Evolutionary conservation across 2,888 invertebrate genomes (phyloP).

Genomic region (Drosophila villosipedis): DNA sequence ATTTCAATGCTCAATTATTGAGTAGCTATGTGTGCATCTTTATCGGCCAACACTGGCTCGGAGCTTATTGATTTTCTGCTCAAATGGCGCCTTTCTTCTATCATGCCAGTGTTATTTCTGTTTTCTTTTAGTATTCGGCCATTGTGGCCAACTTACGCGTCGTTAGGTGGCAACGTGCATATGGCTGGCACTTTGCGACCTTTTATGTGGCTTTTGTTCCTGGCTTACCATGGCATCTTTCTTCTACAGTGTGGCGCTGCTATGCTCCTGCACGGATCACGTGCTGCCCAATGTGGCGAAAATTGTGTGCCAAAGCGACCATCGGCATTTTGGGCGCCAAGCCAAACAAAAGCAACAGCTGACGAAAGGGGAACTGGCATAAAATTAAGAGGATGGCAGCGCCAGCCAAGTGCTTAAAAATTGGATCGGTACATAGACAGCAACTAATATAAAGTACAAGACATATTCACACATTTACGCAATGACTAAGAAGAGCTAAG

Average conservation of each 20-base stretch:
- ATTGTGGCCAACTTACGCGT: conserved; percentile 42
- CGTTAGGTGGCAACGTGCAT: conserved; percentile 51
- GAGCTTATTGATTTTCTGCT: conserved; percentile 55
- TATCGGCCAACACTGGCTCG: conserved; percentile 19
- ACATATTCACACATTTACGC: conserved; percentile 2
- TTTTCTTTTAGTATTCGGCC: conserved; percentile 22
- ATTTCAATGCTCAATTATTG: conserved; percentile 62
- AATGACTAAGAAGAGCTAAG: not conserved
- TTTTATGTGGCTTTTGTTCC: conserved; percentile 21
- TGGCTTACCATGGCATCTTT: conserved; percentile 7
- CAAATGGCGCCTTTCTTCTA: conserved; percentile 25
- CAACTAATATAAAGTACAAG: conserved; percentile 44
- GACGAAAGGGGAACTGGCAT: conserved; percentile 36
- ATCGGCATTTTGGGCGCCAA: conserved; percentile 41
- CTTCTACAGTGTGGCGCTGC: conserved; percentile 7
- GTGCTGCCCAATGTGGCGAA: conserved; percentile 73
- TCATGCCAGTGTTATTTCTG: not conserved
- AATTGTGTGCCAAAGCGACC: conserved; percentile 46
- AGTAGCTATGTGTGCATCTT: conserved; percentile 45
- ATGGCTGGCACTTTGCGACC: conserved; percentile 38
- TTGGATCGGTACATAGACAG: conserved; percentile 50
- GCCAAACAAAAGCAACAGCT: conserved; percentile 58
- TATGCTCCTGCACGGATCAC: conserved; percentile 63
- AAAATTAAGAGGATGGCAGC: conserved; percentile 3
- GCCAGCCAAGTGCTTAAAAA: conserved; percentile 51